Percentiles rank a stretch among this genome's conserved stretches.
Evolutionary conservation across 2,113 vertebrate genomes (phyloP).

Genomic region (Gnathonemus echidnorhynchus): DNA sequence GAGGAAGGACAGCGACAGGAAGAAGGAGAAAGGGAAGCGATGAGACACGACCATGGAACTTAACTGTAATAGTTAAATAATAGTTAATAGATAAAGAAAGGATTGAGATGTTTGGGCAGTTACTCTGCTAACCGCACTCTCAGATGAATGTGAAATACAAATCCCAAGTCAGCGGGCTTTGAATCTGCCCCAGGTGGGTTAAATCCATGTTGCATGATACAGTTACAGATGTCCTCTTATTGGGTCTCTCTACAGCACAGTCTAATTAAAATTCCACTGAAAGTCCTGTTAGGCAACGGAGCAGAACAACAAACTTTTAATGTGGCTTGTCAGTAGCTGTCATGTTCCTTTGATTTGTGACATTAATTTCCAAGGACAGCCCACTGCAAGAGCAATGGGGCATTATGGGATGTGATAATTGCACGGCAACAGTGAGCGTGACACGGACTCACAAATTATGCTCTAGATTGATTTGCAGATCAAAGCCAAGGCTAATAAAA

Average conservation of each 20-base stretch:
- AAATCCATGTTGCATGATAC: background rate
- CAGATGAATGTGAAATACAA: background rate
- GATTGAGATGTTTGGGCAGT: background rate
- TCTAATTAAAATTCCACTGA: constrained; percentile 1
- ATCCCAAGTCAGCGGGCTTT: background rate
- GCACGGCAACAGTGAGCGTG: background rate
- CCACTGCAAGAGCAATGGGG: background rate
- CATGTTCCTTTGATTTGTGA: background rate
- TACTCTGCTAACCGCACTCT: background rate
- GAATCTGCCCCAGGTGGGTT: background rate
- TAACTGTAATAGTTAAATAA: background rate
- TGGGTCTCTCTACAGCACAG: background rate
- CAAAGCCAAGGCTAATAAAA: background rate
- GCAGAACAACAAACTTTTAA: background rate
- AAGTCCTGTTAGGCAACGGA: background rate
- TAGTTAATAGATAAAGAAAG: background rate
- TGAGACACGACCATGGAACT: background rate
- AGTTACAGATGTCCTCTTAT: background rate
- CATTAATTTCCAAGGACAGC: background rate
- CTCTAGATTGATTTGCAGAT: background rate
- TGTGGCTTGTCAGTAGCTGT: background rate
- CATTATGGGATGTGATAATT: constrained; percentile 8
- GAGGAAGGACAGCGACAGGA: background rate
- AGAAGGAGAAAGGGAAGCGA: background rate
- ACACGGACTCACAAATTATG: background rate